A percentile compares a stretch with the other conserved stretches of the same genome.
Evolutionary conservation across 2,888 invertebrate genomes (phyloP).

Genomic region (Silvanus unidentatus): DNA sequence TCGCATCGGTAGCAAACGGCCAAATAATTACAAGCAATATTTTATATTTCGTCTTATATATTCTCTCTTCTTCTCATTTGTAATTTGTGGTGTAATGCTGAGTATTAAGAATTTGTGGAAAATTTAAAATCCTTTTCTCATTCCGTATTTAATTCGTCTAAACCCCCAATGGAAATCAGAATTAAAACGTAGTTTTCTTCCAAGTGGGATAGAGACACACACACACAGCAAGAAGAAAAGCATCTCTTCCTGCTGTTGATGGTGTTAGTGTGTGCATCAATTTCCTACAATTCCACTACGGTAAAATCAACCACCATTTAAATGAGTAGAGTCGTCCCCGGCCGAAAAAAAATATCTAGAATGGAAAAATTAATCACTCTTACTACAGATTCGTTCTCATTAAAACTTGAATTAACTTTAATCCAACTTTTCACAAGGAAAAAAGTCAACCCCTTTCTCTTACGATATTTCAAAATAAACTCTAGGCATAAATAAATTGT

Average conservation of each 20-base stretch:
- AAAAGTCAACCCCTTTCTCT: too few relatives aligned
- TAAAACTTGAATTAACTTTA: too few relatives aligned
- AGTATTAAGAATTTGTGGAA: slow-evolving; percentile 42
- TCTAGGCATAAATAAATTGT: too few relatives aligned
- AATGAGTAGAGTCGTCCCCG: too few relatives aligned
- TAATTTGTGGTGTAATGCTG: slow-evolving; percentile 36
- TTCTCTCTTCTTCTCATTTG: too few relatives aligned
- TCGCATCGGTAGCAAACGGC: too few relatives aligned
- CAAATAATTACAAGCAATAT: slow-evolving; percentile 41
- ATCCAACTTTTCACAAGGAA: too few relatives aligned
- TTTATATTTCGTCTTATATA: slow-evolving; percentile 34
- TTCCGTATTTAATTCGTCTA: slow-evolving; percentile 44
- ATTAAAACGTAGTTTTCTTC: slow-evolving; percentile 47
- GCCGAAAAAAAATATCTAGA: not conserved
- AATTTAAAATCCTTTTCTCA: slow-evolving; percentile 45
- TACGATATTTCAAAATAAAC: too few relatives aligned
- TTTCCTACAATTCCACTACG: slow-evolving; percentile 23
- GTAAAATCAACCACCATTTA: slow-evolving; percentile 3
- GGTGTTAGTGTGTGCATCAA: slow-evolving; percentile 6
- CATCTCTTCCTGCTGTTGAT: too few relatives aligned
- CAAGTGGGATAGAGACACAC: slow-evolving; percentile 18
- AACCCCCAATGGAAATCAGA: slow-evolving; percentile 47
- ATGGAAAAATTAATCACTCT: slow-evolving; percentile 1
- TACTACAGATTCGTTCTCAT: too few relatives aligned
- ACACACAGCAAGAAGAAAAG: too few relatives aligned